Conservation (phyloP, 2,797 vertebrate genomes). For the Melanotaenia parkinsoni region DNA sequence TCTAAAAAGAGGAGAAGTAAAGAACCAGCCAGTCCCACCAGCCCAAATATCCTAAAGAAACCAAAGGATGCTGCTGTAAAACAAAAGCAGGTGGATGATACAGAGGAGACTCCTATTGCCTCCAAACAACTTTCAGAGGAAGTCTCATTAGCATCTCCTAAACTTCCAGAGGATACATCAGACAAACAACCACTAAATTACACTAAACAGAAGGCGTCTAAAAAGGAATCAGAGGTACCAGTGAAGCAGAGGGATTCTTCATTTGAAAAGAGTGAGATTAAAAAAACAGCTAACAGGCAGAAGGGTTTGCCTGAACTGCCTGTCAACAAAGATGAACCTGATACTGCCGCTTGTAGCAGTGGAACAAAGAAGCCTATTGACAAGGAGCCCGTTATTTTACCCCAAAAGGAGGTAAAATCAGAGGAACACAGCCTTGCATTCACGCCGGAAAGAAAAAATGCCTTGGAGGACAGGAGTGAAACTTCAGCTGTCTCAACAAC, state of each 20-base stretch:
- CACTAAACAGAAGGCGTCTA: conserved; percentile 15
- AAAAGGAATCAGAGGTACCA: conserved; percentile 15
- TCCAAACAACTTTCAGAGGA: conserved; percentile 34
- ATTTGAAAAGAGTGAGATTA: conserved; percentile 27
- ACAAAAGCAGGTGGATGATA: conserved; percentile 31
- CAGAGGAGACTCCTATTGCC: conserved; percentile 7
- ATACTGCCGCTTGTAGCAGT: conserved; percentile 40
- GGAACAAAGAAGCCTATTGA: conserved; percentile 67
- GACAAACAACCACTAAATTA: conserved; percentile 21
- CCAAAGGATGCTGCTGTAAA: conserved; percentile 21
- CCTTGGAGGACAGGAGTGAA: conserved; percentile 24
- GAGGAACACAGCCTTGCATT: conserved; percentile 24
- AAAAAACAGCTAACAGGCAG: conserved; percentile 28
- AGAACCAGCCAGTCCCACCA: conserved; percentile 57
- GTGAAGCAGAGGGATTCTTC: conserved; percentile 29
- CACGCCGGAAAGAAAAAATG: conserved; percentile 34
- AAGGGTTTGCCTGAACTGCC: conserved; percentile 36
- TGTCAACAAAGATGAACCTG: conserved; percentile 60
- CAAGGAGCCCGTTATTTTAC: conserved; percentile 38
- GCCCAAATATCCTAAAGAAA: conserved; percentile 60
- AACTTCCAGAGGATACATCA: conserved; percentile 21
- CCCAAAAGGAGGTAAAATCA: conserved; percentile 52
- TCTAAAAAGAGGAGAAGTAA: conserved; percentile 71
- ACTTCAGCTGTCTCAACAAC: conserved; percentile 16
- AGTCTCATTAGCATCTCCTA: conserved; percentile 30